Evolutionary conservation across 2,797 vertebrate genomes (phyloP).

Genomic region (Peromyscus eremicus): DNA sequence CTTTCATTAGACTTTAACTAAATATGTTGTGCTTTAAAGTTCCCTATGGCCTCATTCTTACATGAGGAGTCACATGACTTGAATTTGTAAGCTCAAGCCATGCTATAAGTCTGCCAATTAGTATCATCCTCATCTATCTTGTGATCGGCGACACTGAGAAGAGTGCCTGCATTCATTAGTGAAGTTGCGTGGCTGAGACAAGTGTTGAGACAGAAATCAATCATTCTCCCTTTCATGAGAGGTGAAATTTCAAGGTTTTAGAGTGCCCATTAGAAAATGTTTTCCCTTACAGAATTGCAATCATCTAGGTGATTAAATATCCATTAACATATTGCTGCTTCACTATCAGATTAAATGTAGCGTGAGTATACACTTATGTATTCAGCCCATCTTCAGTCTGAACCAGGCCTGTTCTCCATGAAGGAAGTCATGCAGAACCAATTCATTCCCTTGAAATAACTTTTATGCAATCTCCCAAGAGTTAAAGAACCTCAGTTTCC

Average conservation of each 20-base stretch:
- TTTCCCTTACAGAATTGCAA: slow-evolving; percentile 56
- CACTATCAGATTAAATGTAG: slow-evolving; percentile 34
- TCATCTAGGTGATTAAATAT: slow-evolving; percentile 65
- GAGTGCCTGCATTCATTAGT: slow-evolving; percentile 43
- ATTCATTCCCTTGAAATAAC: slow-evolving; percentile 55
- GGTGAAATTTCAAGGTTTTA: slow-evolving; percentile 12
- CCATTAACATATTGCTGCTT: slow-evolving; percentile 58
- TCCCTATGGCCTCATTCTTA: neutral
- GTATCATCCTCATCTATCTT: slow-evolving; percentile 55
- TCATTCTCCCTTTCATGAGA: slow-evolving; percentile 42
- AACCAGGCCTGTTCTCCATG: slow-evolving; percentile 15
- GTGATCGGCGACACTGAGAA: slow-evolving; percentile 46
- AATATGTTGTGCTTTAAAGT: slow-evolving; percentile 36
- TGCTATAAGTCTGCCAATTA: slow-evolving; percentile 29
- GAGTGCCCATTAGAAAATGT: slow-evolving; percentile 49
- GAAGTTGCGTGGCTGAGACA: slow-evolving; percentile 54
- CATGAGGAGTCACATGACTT: slow-evolving; percentile 8
- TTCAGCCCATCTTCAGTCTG: neutral
- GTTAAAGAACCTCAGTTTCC: slow-evolving; percentile 64
- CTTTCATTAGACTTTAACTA: slow-evolving; percentile 37
- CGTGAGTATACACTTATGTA: neutral
- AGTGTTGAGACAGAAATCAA: slow-evolving; percentile 63
- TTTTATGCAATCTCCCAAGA: neutral
- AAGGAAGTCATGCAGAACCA: slow-evolving; percentile 28
- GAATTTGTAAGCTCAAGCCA: neutral